phyloP scores from a whole-genome alignment of 2,888 invertebrate species.

The Rhagium mordax region DNA sequence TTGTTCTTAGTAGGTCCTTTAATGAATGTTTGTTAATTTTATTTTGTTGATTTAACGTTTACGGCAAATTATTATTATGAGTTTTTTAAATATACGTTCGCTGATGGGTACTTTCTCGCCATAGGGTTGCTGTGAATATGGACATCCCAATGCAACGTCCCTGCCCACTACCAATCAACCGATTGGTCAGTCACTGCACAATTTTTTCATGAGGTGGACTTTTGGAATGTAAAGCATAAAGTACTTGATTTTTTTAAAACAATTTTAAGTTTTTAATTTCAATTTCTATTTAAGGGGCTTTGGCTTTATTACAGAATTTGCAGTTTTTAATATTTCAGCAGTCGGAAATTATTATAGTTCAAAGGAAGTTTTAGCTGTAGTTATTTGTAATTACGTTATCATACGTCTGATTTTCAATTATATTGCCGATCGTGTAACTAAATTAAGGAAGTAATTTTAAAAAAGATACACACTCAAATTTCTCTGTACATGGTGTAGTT shows the following conservation, averaged over 20 bases:
- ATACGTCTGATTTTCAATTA: neutral
- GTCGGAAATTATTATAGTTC: neutral
- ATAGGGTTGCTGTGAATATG: slow-evolving; percentile 68
- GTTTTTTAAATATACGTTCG: slow-evolving; percentile 51
- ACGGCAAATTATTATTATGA: slow-evolving; percentile 26
- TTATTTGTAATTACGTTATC: neutral
- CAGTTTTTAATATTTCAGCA: slow-evolving; percentile 6
- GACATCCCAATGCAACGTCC: slow-evolving; percentile 62
- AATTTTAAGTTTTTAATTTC: slow-evolving; percentile 29
- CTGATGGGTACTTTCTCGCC: slow-evolving; percentile 71
- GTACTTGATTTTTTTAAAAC: slow-evolving; percentile 55
- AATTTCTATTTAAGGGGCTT: slow-evolving; percentile 31
- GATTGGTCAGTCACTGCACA: slow-evolving; percentile 64
- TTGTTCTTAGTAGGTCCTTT: slow-evolving; percentile 37
- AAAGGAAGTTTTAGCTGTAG: neutral
- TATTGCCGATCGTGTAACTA: too few species aligned
- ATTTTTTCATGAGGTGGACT: slow-evolving; percentile 61
- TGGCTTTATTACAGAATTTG: slow-evolving; percentile 32
- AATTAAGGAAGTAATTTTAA: neutral
- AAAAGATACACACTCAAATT: neutral
- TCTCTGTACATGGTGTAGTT: neutral
- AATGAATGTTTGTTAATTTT: slow-evolving; percentile 40
- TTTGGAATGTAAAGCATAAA: slow-evolving; percentile 59
- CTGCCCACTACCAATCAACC: slow-evolving; percentile 64
- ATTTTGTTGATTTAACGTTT: slow-evolving; percentile 19